phyloP scores from a whole-genome alignment of 2,113 vertebrate genomes.

The Oncorhynchus masou region DNA sequence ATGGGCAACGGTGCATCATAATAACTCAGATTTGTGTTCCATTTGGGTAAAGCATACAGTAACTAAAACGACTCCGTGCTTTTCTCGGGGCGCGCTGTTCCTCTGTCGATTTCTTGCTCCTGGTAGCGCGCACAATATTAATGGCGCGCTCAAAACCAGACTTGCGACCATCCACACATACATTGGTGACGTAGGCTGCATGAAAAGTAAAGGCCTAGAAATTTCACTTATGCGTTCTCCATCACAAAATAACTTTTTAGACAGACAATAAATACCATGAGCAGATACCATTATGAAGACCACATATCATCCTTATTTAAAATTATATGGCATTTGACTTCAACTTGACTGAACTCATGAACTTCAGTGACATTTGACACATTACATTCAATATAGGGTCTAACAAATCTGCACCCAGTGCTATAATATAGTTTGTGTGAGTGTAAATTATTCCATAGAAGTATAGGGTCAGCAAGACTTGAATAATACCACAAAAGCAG shows the following conservation, averaged over 20 bases:
- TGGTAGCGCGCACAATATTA: slow-evolving; percentile 42
- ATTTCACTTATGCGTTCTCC: background rate
- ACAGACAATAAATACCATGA: too few relatives aligned
- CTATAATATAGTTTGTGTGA: too few relatives aligned
- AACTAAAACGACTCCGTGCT: slow-evolving; percentile 40
- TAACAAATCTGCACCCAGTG: too few relatives aligned
- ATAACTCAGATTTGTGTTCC: slow-evolving; percentile 5
- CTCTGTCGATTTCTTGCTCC: slow-evolving; percentile 45
- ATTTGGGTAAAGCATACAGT: slow-evolving; percentile 21
- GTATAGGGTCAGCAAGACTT: too few relatives aligned
- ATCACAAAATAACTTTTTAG: background rate
- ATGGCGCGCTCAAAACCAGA: background rate
- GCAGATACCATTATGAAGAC: too few relatives aligned
- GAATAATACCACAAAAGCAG: too few relatives aligned
- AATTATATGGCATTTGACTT: too few relatives aligned
- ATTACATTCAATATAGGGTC: too few relatives aligned
- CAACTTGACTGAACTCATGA: too few relatives aligned
- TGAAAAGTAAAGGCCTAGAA: background rate
- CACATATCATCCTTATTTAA: too few relatives aligned
- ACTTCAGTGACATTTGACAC: too few relatives aligned
- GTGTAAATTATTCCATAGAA: too few relatives aligned
- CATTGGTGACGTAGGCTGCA: slow-evolving; percentile 36
- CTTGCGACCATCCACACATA: background rate
- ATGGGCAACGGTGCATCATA: background rate
- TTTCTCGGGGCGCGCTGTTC: slow-evolving; percentile 59